A percentile compares a stretch with the other conserved stretches of the same genome.
Conservation (phyloP, 1,140 invertebrate species). For the Phymastichus coffea region DNA sequence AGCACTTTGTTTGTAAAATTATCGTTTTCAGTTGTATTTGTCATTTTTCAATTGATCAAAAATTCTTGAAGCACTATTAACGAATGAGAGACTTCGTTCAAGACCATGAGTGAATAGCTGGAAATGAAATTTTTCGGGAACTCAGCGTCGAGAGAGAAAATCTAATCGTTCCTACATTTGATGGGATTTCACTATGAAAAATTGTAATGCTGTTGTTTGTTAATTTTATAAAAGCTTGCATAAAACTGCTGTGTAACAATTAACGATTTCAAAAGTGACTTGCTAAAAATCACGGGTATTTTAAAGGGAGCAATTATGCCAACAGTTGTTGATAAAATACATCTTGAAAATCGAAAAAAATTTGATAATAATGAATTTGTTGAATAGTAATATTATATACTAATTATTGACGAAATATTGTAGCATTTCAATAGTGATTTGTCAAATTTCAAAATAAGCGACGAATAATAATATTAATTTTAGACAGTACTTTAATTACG, state of each 20-base stretch:
- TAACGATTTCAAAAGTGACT: neutral
- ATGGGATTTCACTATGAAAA: neutral
- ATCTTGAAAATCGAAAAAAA: constrained; percentile 8
- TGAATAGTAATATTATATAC: constrained; percentile 17
- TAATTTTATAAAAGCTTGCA: constrained; percentile 16
- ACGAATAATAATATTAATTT: constrained; percentile 5
- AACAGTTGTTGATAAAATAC: constrained; percentile 16
- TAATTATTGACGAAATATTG: constrained; percentile 14
- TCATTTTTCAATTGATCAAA: neutral
- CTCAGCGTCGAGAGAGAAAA: too few species aligned
- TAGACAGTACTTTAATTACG: constrained; percentile 8
- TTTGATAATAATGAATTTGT: constrained; percentile 23
- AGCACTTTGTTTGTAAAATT: too few species aligned
- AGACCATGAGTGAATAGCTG: neutral
- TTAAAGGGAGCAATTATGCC: constrained; percentile 5
- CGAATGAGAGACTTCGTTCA: constrained; percentile 16
- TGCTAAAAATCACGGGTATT: neutral
- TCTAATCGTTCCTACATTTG: constrained; percentile 17
- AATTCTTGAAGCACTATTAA: neutral
- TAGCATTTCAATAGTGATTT: constrained; percentile 9
- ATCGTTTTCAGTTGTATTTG: too few species aligned
- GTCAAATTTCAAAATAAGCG: neutral
- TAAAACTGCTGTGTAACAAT: constrained; percentile 3
- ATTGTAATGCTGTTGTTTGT: neutral
- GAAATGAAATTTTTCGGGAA: too few species aligned